These are phyloP conservation scores for Psittacula cyanocephala DNA, from an alignment of 2,113 vertebrate species.

Conservation along the genomic window DNA sequence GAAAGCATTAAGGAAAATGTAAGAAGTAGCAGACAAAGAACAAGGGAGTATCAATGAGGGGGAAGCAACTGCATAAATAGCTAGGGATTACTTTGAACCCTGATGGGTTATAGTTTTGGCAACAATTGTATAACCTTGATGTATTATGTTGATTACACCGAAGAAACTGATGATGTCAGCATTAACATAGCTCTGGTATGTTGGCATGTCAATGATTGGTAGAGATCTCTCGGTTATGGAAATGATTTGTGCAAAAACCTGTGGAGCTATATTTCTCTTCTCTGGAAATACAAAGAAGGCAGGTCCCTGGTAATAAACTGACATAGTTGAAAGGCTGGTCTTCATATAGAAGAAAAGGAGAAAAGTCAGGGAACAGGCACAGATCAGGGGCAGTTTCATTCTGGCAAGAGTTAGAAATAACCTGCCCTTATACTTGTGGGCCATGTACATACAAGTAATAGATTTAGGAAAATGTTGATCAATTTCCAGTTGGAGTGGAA, in stretches of 20 bases:
- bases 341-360: not conserved
- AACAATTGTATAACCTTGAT: not conserved
- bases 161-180: not conserved
- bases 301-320: not conserved
- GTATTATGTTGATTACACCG: not conserved
- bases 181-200: not conserved
- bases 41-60: fast-evolving
- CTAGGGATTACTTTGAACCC: not conserved
- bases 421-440: not conserved
- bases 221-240: not conserved
- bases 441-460: not conserved
- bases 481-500: not conserved
- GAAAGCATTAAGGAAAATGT: not conserved
- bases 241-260: not conserved
- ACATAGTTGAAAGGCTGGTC: not conserved
- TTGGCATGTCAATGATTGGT: not conserved
- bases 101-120: not conserved
- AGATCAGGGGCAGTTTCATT: not conserved
- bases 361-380: fast-evolving
- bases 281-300: not conserved
- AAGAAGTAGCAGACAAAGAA: not conserved
- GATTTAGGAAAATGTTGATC: not conserved
- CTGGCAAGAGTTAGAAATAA: not conserved
- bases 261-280: not conserved
- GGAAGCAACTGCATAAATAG: not conserved